phyloP scores from a whole-genome alignment of 2,113 vertebrate genomes.

The Machaerirhynchus nigripectus region DNA sequence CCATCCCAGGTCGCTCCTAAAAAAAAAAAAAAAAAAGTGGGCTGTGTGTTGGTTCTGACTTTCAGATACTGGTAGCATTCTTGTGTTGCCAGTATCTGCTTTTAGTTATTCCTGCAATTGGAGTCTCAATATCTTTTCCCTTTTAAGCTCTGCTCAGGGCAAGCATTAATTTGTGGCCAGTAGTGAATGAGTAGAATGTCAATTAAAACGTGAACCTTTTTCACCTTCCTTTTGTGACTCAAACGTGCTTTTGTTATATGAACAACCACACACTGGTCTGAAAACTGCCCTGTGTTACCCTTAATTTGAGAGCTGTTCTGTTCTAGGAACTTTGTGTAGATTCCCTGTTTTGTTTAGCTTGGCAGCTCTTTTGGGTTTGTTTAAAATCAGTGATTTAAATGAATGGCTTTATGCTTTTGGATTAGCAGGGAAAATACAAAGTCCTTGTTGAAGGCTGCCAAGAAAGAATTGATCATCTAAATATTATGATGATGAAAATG shows the following conservation, averaged over 20 bases:
- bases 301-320: neutral
- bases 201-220: accelerated
- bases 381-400: neutral
- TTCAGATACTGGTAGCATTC: neutral
- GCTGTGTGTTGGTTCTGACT: too few species aligned
- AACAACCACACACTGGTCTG: accelerated
- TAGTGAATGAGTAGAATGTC: neutral
- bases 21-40: too few species aligned
- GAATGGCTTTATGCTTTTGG: neutral
- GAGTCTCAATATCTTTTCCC: neutral
- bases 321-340: neutral
- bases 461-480: slow-evolving; percentile 4
- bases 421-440: neutral
- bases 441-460: neutral
- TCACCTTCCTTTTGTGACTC: neutral
- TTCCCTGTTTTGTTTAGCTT: neutral
- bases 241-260: accelerated
- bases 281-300: neutral
- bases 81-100: neutral
- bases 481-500: neutral
- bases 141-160: neutral
- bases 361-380: neutral
- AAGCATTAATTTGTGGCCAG: neutral
- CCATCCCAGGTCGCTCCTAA: accelerated
- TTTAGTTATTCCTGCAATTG: neutral